Evolutionary conservation across 1,140 invertebrate genomes (phyloP).

Genomic region (Aphis craccivora): DNA sequence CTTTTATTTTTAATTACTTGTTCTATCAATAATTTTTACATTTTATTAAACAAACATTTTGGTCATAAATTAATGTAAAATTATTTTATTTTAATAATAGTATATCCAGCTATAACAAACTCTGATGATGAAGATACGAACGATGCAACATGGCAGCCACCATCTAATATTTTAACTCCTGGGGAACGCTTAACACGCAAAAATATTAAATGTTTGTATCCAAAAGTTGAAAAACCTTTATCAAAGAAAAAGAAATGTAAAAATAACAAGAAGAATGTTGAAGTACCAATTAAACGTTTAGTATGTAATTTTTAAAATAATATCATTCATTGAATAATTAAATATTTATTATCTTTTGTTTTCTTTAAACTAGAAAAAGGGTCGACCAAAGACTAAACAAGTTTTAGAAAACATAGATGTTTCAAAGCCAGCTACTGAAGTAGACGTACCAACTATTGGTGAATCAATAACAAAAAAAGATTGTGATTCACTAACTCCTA

Average conservation of each 20-base stretch:
- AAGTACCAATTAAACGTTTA: background rate
- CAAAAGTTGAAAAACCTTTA: slow-evolving; percentile 23
- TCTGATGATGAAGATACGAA: slow-evolving; percentile 36
- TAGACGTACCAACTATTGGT: background rate
- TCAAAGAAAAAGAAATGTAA: slow-evolving; percentile 26
- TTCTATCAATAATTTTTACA: background rate
- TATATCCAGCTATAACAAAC: slow-evolving; percentile 45
- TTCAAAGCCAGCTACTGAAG: background rate
- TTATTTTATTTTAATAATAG: background rate
- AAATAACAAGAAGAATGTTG: background rate
- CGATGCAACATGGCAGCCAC: slow-evolving; percentile 31
- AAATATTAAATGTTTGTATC: slow-evolving; percentile 17
- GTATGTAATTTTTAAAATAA: background rate
- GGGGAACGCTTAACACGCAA: background rate
- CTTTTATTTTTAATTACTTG: background rate
- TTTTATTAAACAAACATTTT: background rate
- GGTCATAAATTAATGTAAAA: background rate
- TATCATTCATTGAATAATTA: background rate
- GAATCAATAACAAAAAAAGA: background rate
- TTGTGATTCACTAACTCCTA: slow-evolving; percentile 18
- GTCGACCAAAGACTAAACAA: background rate
- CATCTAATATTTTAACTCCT: background rate
- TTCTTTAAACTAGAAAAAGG: slow-evolving; percentile 32
- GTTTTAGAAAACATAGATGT: background rate
- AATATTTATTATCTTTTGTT: background rate